Percentiles rank a stretch among this genome's conserved stretches.
phyloP scores from a whole-genome alignment of 2,888 invertebrate species.

The Selenia dentaria region DNA sequence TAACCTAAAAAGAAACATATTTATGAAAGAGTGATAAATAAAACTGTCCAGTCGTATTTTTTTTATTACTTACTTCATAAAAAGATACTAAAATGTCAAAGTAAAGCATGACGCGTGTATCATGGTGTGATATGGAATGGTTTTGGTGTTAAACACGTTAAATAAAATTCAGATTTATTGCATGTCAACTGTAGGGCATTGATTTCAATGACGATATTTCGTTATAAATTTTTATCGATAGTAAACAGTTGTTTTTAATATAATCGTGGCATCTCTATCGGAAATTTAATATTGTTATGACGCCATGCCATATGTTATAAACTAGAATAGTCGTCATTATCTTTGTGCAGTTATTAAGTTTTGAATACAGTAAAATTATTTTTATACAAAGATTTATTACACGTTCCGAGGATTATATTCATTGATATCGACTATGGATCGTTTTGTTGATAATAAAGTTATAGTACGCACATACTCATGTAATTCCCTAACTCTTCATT shows the following conservation, averaged over 20 bases:
- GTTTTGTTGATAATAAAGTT: no score
- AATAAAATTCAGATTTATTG: no score
- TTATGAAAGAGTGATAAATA: not conserved
- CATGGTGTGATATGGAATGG: no score
- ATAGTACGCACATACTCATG: no score
- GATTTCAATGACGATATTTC: not conserved
- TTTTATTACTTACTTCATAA: no score
- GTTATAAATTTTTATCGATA: not conserved
- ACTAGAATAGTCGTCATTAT: constrained; percentile 45
- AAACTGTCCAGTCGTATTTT: no score
- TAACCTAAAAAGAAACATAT: no score
- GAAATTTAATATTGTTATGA: constrained; percentile 4
- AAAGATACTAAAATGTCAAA: no score
- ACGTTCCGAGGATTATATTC: constrained; percentile 19
- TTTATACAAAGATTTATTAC: constrained; percentile 26
- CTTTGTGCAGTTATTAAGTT: constrained; percentile 29
- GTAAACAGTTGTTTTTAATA: not conserved
- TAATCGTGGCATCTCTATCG: not conserved
- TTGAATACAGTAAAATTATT: constrained; percentile 23
- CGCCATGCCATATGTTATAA: constrained; percentile 63
- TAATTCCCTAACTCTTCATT: no score
- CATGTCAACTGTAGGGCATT: no score
- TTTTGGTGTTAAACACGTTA: no score
- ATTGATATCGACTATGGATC: constrained; percentile 18
- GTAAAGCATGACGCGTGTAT: no score